These are phyloP conservation scores for Smithornis capensis DNA, from an alignment of 2,113 vertebrate species.

Conservation along the genomic window DNA sequence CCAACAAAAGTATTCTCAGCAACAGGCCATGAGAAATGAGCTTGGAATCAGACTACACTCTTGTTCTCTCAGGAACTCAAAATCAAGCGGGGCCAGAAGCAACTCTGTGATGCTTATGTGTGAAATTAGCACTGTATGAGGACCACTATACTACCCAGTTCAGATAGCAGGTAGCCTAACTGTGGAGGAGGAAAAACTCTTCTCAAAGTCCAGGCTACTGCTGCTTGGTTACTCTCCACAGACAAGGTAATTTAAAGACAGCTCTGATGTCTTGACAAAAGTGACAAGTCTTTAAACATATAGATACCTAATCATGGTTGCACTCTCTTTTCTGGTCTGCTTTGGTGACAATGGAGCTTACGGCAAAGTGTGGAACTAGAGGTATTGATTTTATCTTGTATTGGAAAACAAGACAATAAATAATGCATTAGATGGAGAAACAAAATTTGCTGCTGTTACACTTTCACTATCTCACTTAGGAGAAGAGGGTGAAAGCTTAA, in stretches of 20 bases:
- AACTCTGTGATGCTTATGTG: neutral
- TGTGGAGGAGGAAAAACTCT: neutral
- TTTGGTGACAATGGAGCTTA: neutral
- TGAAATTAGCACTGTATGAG: neutral
- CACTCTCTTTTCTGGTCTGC: neutral
- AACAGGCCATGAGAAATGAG: neutral
- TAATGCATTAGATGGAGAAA: neutral
- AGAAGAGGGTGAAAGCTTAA: neutral
- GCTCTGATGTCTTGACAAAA: neutral
- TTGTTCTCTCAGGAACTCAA: neutral
- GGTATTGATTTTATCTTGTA: neutral
- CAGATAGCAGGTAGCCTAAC: neutral
- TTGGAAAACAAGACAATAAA: neutral
- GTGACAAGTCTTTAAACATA: neutral
- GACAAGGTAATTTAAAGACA: neutral
- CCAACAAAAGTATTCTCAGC: neutral
- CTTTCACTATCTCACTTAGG: rapidly evolving
- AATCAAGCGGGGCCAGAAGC: neutral
- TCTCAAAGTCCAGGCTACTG: neutral
- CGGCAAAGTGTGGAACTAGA: neutral
- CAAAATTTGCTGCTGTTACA: neutral
- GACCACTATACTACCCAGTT: neutral
- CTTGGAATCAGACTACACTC: neutral
- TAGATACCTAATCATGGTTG: rapidly evolving
- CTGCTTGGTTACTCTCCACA: neutral